phyloP scores from a whole-genome alignment of 2,888 invertebrate species.

The Sthenelais limicola region DNA sequence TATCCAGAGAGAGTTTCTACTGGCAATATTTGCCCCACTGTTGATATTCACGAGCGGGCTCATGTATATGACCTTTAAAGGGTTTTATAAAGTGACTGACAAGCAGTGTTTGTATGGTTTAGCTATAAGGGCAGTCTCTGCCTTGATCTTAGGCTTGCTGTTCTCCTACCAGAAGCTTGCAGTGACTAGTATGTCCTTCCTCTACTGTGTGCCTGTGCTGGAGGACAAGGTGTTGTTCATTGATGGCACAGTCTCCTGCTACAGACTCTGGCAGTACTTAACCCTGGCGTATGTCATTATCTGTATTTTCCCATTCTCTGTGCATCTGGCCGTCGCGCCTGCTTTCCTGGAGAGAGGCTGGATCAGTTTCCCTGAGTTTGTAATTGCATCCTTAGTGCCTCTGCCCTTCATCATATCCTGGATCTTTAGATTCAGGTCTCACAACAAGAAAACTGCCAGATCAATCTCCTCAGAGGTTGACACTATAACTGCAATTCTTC shows the following conservation, averaged over 20 bases:
- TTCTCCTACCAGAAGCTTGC: slow-evolving; percentile 34
- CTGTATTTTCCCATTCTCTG: slow-evolving; percentile 20
- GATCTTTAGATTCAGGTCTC: neutral
- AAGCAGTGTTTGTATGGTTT: neutral
- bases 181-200: slow-evolving; percentile 1
- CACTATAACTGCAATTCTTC: slow-evolving; percentile 2
- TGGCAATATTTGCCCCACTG: slow-evolving; percentile 12
- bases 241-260: slow-evolving; percentile 15
- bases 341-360: neutral
- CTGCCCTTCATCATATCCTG: slow-evolving; percentile 35
- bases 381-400: slow-evolving; percentile 12
- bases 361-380: slow-evolving; percentile 16
- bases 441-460: neutral
- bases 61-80: neutral
- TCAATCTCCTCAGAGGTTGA: neutral
- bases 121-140: slow-evolving; percentile 3
- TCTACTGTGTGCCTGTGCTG: slow-evolving; percentile 18
- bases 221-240: slow-evolving; percentile 11
- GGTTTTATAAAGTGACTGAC: neutral
- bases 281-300: slow-evolving; percentile 1
- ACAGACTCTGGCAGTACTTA: slow-evolving; percentile 16
- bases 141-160: slow-evolving; percentile 10
- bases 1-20: neutral
- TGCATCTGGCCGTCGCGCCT: slow-evolving; percentile 13
- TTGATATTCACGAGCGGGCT: neutral